Base-by-base conservation (phyloP, 2,113 vertebrate species). In the Neodon shergylaensis region DNA sequence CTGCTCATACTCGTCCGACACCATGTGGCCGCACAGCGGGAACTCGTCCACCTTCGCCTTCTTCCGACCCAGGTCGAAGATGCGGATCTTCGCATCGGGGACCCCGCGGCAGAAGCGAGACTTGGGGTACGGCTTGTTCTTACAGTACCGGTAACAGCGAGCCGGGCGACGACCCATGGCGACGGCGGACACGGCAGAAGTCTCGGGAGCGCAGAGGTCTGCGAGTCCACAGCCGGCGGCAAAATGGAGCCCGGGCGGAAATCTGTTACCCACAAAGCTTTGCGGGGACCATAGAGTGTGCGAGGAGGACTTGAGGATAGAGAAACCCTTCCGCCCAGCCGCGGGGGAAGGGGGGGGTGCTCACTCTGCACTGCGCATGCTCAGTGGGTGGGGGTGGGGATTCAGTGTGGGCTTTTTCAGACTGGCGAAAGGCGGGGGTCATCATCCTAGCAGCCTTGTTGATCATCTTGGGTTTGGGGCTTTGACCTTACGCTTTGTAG, bases 41-140 rank as follows among this genome's bases (percentile, higher is more conserved):
- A 99, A 99, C 98, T 99, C 99, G 79, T 99, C 99, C 81, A 99
- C 99, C 97, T 99, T 99, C 0, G 99, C 99, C 97, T 99, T 99
- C 98, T 99, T 99, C 91, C 99, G 98, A 47, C 99, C 99, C 98
- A 99, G 97, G 96, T 99, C 99, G 4, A 99, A 99, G 98, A 99
- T 99, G 95, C 99, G 99, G 98, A 99, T 99, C 98, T 99, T 99
- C 61, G 99, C 98, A 97, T 99, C 99, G 81, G 99, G 99, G 8
- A 99, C 99, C 94, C 99, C 99, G 31, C 99, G 98, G 98, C 99
- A 99, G 98, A 99, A 99, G n/a, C 99, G 99, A 65, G 99, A 99
- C 97, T 99, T 99, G 6, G 99, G 99, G 96, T 99, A 99, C 0
- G 99, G 99, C 96, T 99, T 99, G 98, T 99, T 99, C 97, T 99